Evolutionary conservation across 2,797 vertebrate species (phyloP).

Genomic region (Heteromormyrus szaboi): DNA sequence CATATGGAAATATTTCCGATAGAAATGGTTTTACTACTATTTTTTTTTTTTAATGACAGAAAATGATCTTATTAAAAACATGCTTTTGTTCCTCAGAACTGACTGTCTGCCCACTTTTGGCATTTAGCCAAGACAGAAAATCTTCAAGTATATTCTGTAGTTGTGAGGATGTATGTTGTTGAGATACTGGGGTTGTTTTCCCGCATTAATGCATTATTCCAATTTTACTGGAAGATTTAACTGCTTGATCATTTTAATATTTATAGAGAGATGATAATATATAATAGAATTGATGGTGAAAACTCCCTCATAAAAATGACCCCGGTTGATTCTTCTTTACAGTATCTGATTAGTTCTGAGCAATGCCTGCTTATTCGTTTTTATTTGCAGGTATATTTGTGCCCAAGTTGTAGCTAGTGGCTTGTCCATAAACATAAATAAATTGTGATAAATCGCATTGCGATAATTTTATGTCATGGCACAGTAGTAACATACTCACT

Average conservation of each 20-base stretch:
- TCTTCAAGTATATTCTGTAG: slow-evolving; percentile 19
- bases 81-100: slow-evolving; percentile 23
- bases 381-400: not conserved
- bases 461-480: not conserved
- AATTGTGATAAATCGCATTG: not conserved
- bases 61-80: slow-evolving; percentile 5
- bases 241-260: not conserved
- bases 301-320: not conserved
- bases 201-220: not conserved
- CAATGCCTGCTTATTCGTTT: not conserved
- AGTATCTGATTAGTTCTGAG: not conserved
- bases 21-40: slow-evolving; percentile 8
- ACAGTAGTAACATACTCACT: not conserved
- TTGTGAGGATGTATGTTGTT: not conserved
- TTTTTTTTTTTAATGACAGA: slow-evolving; percentile 5
- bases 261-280: not conserved
- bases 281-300: not conserved
- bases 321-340: not conserved
- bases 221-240: not conserved
- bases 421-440: not conserved
- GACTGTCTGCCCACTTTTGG: slow-evolving; percentile 17
- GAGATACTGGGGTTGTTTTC: not conserved
- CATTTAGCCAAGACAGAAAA: slow-evolving; percentile 19
- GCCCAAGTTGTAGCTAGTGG: not conserved
- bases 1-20: slow-evolving; percentile 23